Conservation (phyloP, 1,140 invertebrate species). For the Lepidostoma basale region DNA sequence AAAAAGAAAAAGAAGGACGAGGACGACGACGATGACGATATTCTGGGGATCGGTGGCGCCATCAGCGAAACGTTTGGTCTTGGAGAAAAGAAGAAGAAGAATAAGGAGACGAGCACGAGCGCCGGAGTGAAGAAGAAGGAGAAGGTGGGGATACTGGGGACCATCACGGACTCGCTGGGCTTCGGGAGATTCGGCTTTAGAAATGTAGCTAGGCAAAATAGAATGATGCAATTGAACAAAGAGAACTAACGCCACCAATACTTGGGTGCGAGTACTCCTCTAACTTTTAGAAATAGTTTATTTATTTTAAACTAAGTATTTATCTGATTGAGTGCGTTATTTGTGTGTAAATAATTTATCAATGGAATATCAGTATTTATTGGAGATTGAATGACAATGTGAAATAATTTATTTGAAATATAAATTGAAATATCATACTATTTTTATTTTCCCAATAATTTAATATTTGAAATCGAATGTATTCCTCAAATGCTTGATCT, state of each 20-base stretch:
- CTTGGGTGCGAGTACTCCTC: too few relatives aligned
- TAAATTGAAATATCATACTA: too few relatives aligned
- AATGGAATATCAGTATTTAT: constrained; percentile 12
- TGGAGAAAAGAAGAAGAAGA: constrained; percentile 52
- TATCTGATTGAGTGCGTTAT: constrained; percentile 23
- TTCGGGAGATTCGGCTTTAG: constrained; percentile 38
- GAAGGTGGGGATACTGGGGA: constrained; percentile 33
- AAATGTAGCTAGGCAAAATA: constrained; percentile 58
- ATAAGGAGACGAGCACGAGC: constrained; percentile 26
- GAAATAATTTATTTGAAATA: constrained; percentile 3
- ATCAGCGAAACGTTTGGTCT: constrained; percentile 49
- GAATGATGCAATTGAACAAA: constrained; percentile 60
- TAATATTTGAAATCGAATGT: too few relatives aligned
- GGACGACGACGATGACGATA: constrained; percentile 44
- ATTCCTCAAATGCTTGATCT: too few relatives aligned
- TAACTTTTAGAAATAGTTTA: constrained; percentile 45
- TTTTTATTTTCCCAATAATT: too few relatives aligned
- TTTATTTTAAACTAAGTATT: constrained; percentile 48
- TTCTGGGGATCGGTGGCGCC: constrained; percentile 38
- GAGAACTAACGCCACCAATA: too few relatives aligned
- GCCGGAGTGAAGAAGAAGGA: constrained; percentile 38
- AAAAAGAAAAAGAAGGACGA: constrained; percentile 43
- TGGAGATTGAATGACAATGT: constrained; percentile 16
- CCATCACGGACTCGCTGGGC: constrained; percentile 35
- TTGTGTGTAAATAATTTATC: constrained; percentile 18